A percentile compares a stretch with the other conserved stretches of the same genome.
phyloP scores from a whole-genome alignment of 2,888 invertebrate species.

The Phasia obesa region DNA sequence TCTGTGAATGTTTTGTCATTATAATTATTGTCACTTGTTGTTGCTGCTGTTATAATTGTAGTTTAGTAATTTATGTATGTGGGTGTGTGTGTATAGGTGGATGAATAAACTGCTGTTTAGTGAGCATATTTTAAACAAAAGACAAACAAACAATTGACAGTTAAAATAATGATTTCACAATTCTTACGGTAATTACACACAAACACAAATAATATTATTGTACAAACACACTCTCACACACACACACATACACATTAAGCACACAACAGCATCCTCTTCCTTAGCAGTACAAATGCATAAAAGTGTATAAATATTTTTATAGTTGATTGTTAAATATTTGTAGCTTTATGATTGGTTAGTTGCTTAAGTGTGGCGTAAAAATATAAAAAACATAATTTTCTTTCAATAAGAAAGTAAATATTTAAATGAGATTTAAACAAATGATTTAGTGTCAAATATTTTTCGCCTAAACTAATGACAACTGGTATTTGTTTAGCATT shows the following conservation, averaged over 20 bases:
- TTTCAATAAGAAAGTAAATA: constrained; percentile 59
- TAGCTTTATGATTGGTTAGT: not conserved
- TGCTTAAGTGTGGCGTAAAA: not conserved
- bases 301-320: not conserved
- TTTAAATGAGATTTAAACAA: constrained; percentile 54
- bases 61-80: not conserved
- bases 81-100: constrained; percentile 1
- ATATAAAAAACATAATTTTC: not conserved
- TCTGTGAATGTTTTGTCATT: constrained; percentile 28
- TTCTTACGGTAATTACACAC: constrained; percentile 60
- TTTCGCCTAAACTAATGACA: not conserved
- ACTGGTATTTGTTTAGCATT: constrained; percentile 41
- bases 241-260: not conserved
- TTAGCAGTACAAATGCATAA: not conserved
- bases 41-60: constrained; percentile 38
- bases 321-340: constrained; percentile 3
- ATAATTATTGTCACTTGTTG: constrained; percentile 47
- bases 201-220: constrained; percentile 19
- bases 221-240: too few relatives aligned
- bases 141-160: constrained; percentile 63
- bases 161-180: constrained; percentile 66
- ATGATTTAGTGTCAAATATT: constrained; percentile 46
- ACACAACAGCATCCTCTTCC: not conserved
- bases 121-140: constrained; percentile 51
- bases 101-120: constrained; percentile 6